Base-by-base conservation (phyloP, 1,140 invertebrate species). In the Drosophila ercepeae region DNA sequence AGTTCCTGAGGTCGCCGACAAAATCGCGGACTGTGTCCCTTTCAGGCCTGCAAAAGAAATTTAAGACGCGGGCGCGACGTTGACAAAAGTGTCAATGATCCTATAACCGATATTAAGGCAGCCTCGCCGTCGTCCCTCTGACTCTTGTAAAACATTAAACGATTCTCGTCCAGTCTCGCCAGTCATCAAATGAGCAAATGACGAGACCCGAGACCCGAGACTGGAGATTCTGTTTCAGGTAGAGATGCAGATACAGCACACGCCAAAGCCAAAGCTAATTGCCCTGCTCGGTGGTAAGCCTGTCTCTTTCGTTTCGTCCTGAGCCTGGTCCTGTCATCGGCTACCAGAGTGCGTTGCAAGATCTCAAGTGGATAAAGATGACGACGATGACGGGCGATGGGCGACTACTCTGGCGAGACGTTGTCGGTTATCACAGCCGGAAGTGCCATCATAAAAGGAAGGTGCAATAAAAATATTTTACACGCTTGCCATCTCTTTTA, bases 401-500 rank as follows among this genome's bases (percentile, higher is more conserved):
- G 21, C 54, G 57, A 39, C 32, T 48, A 51, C 48, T 11, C 21
- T 21, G 21, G 4, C 21, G 21, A 21, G 59, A 48, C 34, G 75
- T 48, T 51, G 78, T 52, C 29, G 58, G 78, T 78, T 89, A 88
- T 88, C 82, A 55, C 74, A 75, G 70, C 82, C 82, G 82, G 83
- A 88, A 88, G 82, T 88, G 83, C 82, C 82, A 82, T 88, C 82
- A 88, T 88, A 88, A 88, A 88, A 89, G 82, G 82, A 88, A 88
- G 82, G 83, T 88, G 82, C 82, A 88, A 88, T 88, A 88, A 89
- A 88, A 88, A 88, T 88, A 88, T 89, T 88, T 88, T 83, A 89
- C 83, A 88, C 72, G 70, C 70, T 57, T 36, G 48, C 46, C 63
- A 1, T 65, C 64, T 52, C 64, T 16, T n/a, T 53, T 6, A 9